Base-by-base conservation (phyloP, 92 coral and sea anemone genomes). In the Epizoanthus rinbou region DNA sequence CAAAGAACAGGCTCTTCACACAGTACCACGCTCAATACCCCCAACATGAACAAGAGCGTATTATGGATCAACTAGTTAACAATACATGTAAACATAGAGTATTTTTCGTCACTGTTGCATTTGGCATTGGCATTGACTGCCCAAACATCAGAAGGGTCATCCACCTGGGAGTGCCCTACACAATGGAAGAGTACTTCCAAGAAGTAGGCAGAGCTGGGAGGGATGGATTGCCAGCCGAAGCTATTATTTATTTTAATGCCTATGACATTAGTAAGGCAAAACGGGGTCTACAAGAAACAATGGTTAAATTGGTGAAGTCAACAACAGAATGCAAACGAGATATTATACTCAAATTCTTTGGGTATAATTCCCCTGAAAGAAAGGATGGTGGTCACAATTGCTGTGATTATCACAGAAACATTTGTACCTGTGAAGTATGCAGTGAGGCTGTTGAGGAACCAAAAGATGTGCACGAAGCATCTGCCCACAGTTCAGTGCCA, bases 11-110 rank as follows among this genome's bases (percentile, higher is more conserved):
- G n/a, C 67, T 89, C 11, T 89, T 89, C 65, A 85, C 92, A 15
- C 92, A 89, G 70, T 89, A 80, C 58, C 83, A 89, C 80, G 91
- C 88, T 4, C 86, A 88, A n/a, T 88, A 84, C 31, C 91, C 91
- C 15, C 57, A 88, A 23, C 75, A 78, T 73, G 35, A 79, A 79
- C 82, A 71, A 68, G 73, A 85, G 69, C 69, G 84, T 4, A 73
- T 85, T 45, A 62, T 80, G 88, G 76, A 85, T 62, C 82, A 86
- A 21, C 87, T 84, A 6, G 41, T 52, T 33, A 35, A 74, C 19
- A 64, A 64, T 1, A 82, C 56, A 18, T 69, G 66, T 45, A 69
- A 72, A 43, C 73, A 72, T 31, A 28, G 31, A 54, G 45, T 41
- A 4, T 67, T 67, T 25, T 78, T 86, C 58, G 67, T 82, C 37